phyloP scores from a whole-genome alignment of 2,113 vertebrate species.

The Thamnaconus septentrionalis region DNA sequence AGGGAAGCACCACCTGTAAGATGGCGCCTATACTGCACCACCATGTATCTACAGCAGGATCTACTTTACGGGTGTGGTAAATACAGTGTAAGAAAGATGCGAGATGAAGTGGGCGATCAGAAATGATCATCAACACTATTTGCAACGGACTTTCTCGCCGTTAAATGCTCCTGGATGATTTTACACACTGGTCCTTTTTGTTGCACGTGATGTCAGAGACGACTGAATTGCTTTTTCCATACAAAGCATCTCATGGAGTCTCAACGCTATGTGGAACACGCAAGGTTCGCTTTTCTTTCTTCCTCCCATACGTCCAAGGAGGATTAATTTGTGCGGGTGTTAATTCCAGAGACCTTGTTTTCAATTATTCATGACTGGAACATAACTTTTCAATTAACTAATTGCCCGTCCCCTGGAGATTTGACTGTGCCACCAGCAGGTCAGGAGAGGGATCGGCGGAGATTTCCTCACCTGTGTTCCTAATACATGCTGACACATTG shows the following conservation, averaged over 20 bases:
- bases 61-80: too few species aligned
- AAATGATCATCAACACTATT: too few species aligned
- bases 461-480: slow-evolving; percentile 38
- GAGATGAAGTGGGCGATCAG: too few species aligned
- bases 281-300: neutral
- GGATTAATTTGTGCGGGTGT: slow-evolving; percentile 40
- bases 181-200: too few species aligned
- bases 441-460: slow-evolving; percentile 29
- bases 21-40: too few species aligned
- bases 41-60: too few species aligned
- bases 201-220: too few species aligned
- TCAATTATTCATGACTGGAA: slow-evolving; percentile 71
- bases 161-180: too few species aligned
- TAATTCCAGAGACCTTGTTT: slow-evolving; percentile 50
- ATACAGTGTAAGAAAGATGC: too few species aligned
- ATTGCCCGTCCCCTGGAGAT: slow-evolving; percentile 63
- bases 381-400: slow-evolving; percentile 76
- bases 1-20: too few species aligned
- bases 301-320: neutral
- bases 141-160: too few species aligned
- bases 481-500: slow-evolving; percentile 54
- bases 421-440: slow-evolving; percentile 35
- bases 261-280: neutral
- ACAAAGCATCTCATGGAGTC: neutral
- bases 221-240: too few species aligned